Percentiles rank a stretch among this genome's conserved stretches.
Evolutionary conservation across 2,113 vertebrate species (phyloP).

Genomic region (Syngnathus scovelli): DNA sequence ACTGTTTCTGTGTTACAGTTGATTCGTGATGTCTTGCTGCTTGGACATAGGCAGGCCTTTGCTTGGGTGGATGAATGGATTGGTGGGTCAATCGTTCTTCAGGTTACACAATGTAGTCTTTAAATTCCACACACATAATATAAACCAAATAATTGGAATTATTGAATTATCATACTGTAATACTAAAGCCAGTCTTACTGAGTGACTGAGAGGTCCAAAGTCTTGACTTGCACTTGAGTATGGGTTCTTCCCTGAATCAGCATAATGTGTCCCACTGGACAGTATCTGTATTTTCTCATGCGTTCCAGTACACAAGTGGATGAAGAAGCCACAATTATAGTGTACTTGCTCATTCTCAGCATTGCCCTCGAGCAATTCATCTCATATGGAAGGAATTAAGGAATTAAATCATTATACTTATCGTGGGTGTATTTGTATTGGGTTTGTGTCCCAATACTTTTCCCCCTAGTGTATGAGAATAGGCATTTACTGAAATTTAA

Average conservation of each 20-base stretch:
- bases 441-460: not conserved
- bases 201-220: too few species aligned
- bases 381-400: not conserved
- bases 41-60: slow-evolving; percentile 95
- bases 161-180: not conserved
- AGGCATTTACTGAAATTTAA: not conserved
- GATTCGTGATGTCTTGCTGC: slow-evolving; percentile 87
- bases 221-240: too few species aligned
- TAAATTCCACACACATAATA: not conserved
- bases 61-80: slow-evolving; percentile 99
- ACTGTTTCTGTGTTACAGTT: slow-evolving; percentile 68
- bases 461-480: too few species aligned
- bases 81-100: slow-evolving; percentile 73
- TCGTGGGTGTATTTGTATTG: not conserved
- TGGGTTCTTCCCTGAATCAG: too few species aligned
- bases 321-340: not conserved
- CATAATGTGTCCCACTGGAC: too few species aligned
- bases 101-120: not conserved
- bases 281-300: not conserved
- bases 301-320: not conserved
- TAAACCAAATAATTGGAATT: not conserved
- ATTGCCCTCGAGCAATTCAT: not conserved
- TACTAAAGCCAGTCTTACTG: not conserved
- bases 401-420: not conserved
- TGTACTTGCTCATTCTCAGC: not conserved